Evolutionary conservation across 2,888 invertebrate species (phyloP).

Genomic region (Prosopocoilus inquinatus): DNA sequence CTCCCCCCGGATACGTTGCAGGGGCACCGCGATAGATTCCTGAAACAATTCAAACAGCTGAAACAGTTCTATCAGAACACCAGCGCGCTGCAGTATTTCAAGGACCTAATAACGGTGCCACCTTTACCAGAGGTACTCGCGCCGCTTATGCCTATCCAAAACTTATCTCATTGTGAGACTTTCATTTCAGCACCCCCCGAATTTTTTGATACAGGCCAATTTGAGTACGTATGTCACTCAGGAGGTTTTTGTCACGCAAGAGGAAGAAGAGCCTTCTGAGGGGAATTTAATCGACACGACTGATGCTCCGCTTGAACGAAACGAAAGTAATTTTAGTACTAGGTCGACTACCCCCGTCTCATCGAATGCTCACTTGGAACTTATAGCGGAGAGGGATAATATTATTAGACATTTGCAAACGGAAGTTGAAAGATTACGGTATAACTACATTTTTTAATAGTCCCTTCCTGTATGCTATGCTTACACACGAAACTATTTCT

Average conservation of each 20-base stretch:
- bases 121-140: conserved; percentile 78
- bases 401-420: conserved; percentile 78
- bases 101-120: conserved; percentile 91
- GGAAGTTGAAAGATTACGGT: conserved; percentile 71
- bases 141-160: conserved; percentile 1
- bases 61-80: conserved; percentile 92
- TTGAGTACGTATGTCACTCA: conserved; percentile 92
- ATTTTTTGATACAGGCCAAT: conserved; percentile 90
- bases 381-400: conserved; percentile 64
- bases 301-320: conserved; percentile 50
- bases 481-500: conserved; percentile 28
- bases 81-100: conserved; percentile 94
- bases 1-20: conserved; percentile 86
- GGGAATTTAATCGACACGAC: conserved; percentile 69
- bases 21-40: conserved; percentile 88
- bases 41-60: conserved; percentile 83
- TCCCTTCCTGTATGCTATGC: too few relatives aligned
- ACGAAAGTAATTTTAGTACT: conserved; percentile 43
- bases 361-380: conserved; percentile 39
- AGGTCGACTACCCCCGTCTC: conserved; percentile 49
- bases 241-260: conserved; percentile 79
- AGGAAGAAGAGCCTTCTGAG: conserved; percentile 58
- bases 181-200: conserved; percentile 76
- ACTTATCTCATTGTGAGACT: too few relatives aligned
- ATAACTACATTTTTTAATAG: conserved; percentile 5